A percentile compares a stretch with the other conserved stretches of the same genome.
These are phyloP conservation scores for Lamellibrachia satsuma DNA, from an alignment of 2,888 invertebrate genomes.

Conservation along the genomic window DNA sequence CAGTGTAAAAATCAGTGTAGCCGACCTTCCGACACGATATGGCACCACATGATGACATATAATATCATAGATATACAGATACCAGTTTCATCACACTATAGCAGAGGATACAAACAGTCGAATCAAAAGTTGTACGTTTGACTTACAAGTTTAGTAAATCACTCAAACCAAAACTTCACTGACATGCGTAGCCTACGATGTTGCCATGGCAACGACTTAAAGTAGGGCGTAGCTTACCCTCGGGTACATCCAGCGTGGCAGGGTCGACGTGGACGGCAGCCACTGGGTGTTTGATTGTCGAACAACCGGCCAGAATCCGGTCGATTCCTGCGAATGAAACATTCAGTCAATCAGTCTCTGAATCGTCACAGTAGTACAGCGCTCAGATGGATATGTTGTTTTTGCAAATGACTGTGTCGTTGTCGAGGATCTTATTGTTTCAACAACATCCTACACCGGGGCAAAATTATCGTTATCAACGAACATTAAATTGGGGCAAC, in stretches of 20 bases:
- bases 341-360: neutral
- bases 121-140: neutral
- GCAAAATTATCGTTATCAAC: too few relatives aligned
- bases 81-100: neutral
- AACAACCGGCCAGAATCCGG: slow-evolving; percentile 37
- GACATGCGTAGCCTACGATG: neutral
- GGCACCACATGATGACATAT: too few relatives aligned
- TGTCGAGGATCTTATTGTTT: neutral
- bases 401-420: neutral
- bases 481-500: too few relatives aligned
- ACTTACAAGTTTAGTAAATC: neutral
- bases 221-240: slow-evolving; percentile 27
- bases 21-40: too few relatives aligned
- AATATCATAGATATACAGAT: too few relatives aligned
- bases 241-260: slow-evolving; percentile 34
- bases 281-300: slow-evolving; percentile 22
- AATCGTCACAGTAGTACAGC: neutral
- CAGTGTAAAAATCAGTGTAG: too few relatives aligned
- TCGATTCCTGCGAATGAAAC: slow-evolving; percentile 38
- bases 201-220: neutral
- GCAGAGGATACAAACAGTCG: neutral
- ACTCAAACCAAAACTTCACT: neutral
- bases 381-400: neutral
- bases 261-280: slow-evolving; percentile 29
- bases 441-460: too few relatives aligned